These are phyloP conservation scores for Pachycephala philippinensis DNA, from an alignment of 2,113 vertebrate species.

Conservation along the genomic window DNA sequence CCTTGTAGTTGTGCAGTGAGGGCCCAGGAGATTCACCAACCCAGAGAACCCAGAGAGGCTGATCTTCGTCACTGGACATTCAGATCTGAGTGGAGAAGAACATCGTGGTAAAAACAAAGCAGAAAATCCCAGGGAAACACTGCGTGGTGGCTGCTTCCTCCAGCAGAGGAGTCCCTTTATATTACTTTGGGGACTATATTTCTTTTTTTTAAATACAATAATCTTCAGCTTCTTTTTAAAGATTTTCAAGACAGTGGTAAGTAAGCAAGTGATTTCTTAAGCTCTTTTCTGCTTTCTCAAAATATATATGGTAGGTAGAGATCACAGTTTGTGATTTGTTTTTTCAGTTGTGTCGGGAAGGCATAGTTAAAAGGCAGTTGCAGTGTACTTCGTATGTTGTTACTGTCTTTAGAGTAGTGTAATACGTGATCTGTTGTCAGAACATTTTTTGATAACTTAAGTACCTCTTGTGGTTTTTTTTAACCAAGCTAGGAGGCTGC, in stretches of 20 bases:
- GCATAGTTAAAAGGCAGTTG: background rate
- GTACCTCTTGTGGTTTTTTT: background rate
- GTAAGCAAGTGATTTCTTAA: slow-evolving; percentile 15
- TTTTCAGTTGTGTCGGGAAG: background rate
- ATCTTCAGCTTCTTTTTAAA: background rate
- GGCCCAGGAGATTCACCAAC: background rate
- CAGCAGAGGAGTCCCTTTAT: background rate
- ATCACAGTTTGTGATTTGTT: background rate
- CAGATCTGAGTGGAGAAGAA: background rate
- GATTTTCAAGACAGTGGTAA: slow-evolving; percentile 10
- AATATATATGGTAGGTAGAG: background rate
- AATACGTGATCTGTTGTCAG: background rate
- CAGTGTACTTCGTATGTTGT: background rate
- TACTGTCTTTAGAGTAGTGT: background rate
- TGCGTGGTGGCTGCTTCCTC: background rate
- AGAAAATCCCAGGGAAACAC: background rate
- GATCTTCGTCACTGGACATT: background rate
- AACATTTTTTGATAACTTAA: background rate
- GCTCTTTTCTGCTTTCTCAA: background rate
- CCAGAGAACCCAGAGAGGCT: background rate
- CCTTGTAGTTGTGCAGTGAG: background rate
- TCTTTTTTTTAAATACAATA: background rate
- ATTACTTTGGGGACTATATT: background rate
- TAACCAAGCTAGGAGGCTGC: background rate
- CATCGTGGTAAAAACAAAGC: background rate